Base-by-base conservation (phyloP, 2,797 vertebrate genomes). In the Chaenodraco wilsoni region DNA sequence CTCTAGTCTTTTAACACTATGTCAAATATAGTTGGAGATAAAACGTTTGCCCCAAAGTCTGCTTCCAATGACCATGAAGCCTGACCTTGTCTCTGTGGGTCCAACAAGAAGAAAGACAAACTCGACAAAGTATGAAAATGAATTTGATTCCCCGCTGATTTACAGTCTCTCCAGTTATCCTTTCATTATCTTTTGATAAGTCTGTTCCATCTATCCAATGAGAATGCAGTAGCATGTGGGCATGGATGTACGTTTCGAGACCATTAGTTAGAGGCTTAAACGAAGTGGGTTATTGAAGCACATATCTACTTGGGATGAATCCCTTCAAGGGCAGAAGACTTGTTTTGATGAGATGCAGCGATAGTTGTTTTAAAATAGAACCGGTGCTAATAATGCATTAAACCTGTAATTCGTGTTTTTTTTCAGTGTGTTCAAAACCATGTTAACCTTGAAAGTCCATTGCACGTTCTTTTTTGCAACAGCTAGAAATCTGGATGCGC, bases 191-290 rank as follows among this genome's bases (percentile, higher is more conserved):
- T 21, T 21, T 21, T 21, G 21, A 21, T 21, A 21, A 21, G 21
- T 21, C 21, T 63, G 61, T 67, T 72, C 60, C 15, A 65, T 21
- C 21, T 2, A 21, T 21, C 57, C 49, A 77, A 64, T 77, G 61
- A 74, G 63, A 54, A 69, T 49, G n/a, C 59, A 80, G 75, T 77
- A 81, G 65, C 48, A 60, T 64, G 54, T 27, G 65, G 69, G 50
- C 48, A 76, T 65, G 55, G 57, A 84, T 79, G 63, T 73, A 69
- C 63, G 68, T 78, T 81, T 81, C 61, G 75, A 79, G 56, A 66
- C 50, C 73, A 73, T 84, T 74, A 74, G 58, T 61, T 71, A 79
- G 63, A 71, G 23, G 65, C 74, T 76, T 43, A 52, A 76, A 81
- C 81, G 37, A 78, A 73, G 41, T 52, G 51, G 65, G 27, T 62